Percentiles rank a stretch among this genome's conserved stretches.
These are phyloP conservation scores for Diglossa cyanea DNA, from an alignment of 2,797 vertebrate species.

Conservation along the genomic window DNA sequence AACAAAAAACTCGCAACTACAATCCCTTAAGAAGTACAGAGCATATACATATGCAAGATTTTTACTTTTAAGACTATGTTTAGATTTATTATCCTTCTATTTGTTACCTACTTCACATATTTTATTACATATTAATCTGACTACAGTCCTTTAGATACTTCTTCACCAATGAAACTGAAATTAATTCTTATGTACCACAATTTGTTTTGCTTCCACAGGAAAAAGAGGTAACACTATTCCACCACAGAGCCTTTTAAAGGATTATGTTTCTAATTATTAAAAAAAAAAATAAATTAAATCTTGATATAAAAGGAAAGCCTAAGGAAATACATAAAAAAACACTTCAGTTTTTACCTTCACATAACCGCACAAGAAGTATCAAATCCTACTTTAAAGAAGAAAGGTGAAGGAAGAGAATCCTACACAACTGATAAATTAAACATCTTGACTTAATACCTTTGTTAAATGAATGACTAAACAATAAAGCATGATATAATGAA, in stretches of 20 bases:
- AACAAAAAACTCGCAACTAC: not conserved
- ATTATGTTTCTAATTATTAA: not conserved
- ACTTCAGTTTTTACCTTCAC: conserved; percentile 26
- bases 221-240: not conserved
- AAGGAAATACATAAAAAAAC: conserved; percentile 30
- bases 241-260: not conserved
- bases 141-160: not conserved
- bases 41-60: not conserved
- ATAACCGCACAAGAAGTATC: not conserved
- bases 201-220: not conserved
- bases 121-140: conserved; percentile 24
- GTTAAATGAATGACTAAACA: conserved; percentile 14
- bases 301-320: not conserved
- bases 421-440: conserved; percentile 11
- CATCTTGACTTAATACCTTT: conserved; percentile 3
- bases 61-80: not conserved
- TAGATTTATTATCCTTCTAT: not conserved
- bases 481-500: not conserved
- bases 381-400: not conserved
- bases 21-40: not conserved
- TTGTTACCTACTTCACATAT: not conserved
- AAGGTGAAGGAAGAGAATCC: not conserved
- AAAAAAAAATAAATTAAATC: not conserved
- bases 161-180: not conserved
- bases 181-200: not conserved